Conservation (phyloP, 2,797 vertebrate species). For the Margarornis squamiger region DNA sequence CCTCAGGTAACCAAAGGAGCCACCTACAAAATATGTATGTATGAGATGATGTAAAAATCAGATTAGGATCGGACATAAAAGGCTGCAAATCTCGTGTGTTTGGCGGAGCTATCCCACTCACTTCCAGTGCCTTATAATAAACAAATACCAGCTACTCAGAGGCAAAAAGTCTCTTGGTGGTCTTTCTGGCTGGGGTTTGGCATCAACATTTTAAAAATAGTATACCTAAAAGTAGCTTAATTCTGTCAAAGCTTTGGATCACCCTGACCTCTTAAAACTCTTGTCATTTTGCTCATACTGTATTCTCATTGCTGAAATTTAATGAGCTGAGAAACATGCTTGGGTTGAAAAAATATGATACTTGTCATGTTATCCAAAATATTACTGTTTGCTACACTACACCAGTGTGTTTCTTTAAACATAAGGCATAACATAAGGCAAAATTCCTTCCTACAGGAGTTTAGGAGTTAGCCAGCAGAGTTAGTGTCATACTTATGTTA, state of each 20-base stretch:
- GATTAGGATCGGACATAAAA: too few species aligned
- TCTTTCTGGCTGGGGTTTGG: too few species aligned
- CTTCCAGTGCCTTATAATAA: too few species aligned
- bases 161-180: too few species aligned
- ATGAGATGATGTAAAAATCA: too few species aligned
- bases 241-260: background rate
- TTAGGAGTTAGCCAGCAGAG: background rate
- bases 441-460: background rate
- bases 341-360: background rate
- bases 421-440: background rate
- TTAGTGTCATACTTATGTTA: background rate
- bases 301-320: background rate
- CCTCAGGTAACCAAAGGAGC: too few species aligned
- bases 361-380: background rate
- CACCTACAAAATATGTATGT: too few species aligned
- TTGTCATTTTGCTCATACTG: background rate
- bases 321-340: background rate
- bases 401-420: background rate
- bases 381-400: background rate
- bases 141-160: too few species aligned
- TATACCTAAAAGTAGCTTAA: background rate
- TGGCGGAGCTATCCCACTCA: too few species aligned
- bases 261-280: background rate
- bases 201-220: background rate
- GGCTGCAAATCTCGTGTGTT: too few species aligned